Percentiles rank a stretch among this genome's conserved stretches.
Evolutionary conservation across 2,797 vertebrate genomes (phyloP).

Genomic region (Petrocephalus schoutedeni): DNA sequence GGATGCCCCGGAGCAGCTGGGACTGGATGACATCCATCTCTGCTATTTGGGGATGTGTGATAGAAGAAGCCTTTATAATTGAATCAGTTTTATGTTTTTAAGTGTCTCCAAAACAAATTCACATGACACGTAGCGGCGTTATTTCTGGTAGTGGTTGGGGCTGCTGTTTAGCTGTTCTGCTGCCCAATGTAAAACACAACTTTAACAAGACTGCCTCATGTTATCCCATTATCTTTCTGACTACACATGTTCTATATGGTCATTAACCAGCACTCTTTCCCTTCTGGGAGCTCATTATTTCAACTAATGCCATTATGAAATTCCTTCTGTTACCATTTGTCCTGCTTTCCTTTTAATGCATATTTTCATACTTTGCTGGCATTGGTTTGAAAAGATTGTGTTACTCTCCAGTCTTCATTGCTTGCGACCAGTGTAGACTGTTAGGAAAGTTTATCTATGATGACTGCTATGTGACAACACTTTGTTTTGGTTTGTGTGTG

Average conservation of each 20-base stretch:
- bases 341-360: neutral
- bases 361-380: neutral
- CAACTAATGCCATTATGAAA: neutral
- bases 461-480: neutral
- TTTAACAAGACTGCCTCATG: neutral
- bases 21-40: neutral
- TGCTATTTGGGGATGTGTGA: neutral
- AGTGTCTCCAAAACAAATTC: neutral
- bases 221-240: neutral
- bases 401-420: neutral
- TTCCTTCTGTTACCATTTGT: neutral
- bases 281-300: neutral
- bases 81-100: neutral
- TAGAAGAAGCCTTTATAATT: neutral
- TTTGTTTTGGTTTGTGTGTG: neutral
- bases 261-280: neutral
- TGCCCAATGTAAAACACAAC: neutral
- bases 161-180: neutral
- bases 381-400: neutral
- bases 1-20: neutral
- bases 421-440: neutral
- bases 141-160: neutral
- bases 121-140: neutral
- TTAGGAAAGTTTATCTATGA: neutral
- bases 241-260: neutral